These are phyloP conservation scores for Cottoperca gobio DNA, from an alignment of 2,797 vertebrate species.

Conservation along the genomic window DNA sequence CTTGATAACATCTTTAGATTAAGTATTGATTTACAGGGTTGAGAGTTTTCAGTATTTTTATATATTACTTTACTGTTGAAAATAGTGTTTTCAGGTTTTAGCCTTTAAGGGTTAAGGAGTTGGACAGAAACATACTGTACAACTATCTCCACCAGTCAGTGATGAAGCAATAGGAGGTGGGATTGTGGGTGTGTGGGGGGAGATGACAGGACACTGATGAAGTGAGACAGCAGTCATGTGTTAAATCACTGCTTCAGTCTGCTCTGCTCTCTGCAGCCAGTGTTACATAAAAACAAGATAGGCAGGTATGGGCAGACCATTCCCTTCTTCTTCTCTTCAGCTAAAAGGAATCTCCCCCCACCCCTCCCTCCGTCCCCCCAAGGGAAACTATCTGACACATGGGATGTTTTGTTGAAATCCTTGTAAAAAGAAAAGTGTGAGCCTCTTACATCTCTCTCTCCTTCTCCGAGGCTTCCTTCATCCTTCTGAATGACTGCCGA, in stretches of 20 bases:
- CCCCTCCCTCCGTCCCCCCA: neutral
- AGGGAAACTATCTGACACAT: slow-evolving; percentile 57
- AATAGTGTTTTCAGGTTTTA: neutral
- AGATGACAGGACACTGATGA: slow-evolving; percentile 67
- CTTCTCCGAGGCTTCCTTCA: slow-evolving; percentile 33
- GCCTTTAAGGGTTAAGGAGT: neutral
- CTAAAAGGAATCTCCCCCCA: slow-evolving; percentile 44
- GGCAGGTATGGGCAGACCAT: slow-evolving; percentile 58
- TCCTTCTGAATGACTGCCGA: slow-evolving; percentile 52
- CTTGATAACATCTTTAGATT: neutral
- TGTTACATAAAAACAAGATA: slow-evolving; percentile 55
- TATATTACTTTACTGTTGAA: neutral
- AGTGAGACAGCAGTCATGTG: slow-evolving; percentile 71
- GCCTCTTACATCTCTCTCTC: slow-evolving; percentile 33
- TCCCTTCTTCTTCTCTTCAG: slow-evolving; percentile 42
- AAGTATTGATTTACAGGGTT: neutral
- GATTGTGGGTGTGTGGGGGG: slow-evolving; percentile 20
- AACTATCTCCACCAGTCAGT: slow-evolving; percentile 5
- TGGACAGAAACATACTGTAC: slow-evolving; percentile 11
- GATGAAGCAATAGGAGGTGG: slow-evolving; percentile 45
- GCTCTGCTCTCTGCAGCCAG: slow-evolving; percentile 53
- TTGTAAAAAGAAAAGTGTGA: slow-evolving; percentile 16
- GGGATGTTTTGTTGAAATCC: slow-evolving; percentile 46
- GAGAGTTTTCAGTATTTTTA: neutral
- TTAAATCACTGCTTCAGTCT: slow-evolving; percentile 69